Base-by-base conservation (phyloP, 2,888 invertebrate genomes). In the Parapristionchus giblindavisi region DNA sequence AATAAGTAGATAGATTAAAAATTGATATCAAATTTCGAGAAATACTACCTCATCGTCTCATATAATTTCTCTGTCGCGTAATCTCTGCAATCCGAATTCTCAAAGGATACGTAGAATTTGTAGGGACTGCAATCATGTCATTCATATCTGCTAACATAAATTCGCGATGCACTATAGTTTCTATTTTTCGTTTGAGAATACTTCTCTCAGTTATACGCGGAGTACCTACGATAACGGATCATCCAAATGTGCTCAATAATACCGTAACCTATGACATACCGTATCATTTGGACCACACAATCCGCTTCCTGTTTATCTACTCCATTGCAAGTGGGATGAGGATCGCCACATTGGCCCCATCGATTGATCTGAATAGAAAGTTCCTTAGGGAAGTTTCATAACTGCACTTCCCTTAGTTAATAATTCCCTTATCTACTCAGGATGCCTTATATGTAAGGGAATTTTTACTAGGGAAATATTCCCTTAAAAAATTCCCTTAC, bases 31-130 rank as follows among this genome's bases (percentile, higher is more conserved):
- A n/a, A n/a, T 51, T 24, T 48, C 5, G n/a, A 29, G 36, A 48
- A 36, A 17, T 29, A 52, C 56, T 2, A 77, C 77, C 51, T 70
- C 38, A 83, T 43, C 3, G 82, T 76, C 36, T 80, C 77, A 76
- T 79, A 83, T 74, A 82, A 82, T 72, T 83, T 83, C 61, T 83
- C 83, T 0, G 83, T 83, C 43, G 82, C 83, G 63, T 83, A 83
- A 48, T 83, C 81, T 24, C 76, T 75, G 75, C 83, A 83, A 52
- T 81, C 78, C 29, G 78, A 79, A 68, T 83, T 83, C 68, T 83
- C 83, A n/a, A 83, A 80, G 0, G 82, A 79, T 17, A 83, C 70
- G 70, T 80, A 81, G 76, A 82, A 83, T 52, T 81, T 79, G 77
- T 81, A 80, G 48, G 77, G 80, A 27, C 75, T 78, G 8, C 17